phyloP scores from a whole-genome alignment of 2,888 invertebrate genomes.

The Bombyx huttoni region DNA sequence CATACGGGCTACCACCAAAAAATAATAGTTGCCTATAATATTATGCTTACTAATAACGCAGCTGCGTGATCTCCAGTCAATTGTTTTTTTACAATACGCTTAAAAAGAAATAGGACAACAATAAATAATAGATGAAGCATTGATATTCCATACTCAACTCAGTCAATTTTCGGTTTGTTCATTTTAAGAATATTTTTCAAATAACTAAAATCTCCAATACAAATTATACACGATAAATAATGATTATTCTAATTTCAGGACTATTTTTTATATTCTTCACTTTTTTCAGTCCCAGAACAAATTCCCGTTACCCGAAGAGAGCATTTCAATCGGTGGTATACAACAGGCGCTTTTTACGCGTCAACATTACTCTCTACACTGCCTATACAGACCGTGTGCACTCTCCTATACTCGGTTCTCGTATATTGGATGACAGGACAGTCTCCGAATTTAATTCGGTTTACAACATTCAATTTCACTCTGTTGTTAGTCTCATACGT shows the following conservation, averaged over 20 bases:
- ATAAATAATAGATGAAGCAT: too few species aligned
- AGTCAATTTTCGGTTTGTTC: too few species aligned
- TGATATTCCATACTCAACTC: too few species aligned
- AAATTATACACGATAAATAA: too few species aligned
- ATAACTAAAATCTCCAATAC: too few species aligned
- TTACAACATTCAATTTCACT: conserved; percentile 80
- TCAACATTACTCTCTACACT: conserved; percentile 85
- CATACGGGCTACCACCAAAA: too few species aligned
- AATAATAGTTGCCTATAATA: too few species aligned
- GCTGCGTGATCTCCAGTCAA: too few species aligned
- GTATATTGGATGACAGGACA: conserved; percentile 92
- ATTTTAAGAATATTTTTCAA: too few species aligned
- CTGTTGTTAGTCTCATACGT: conserved; percentile 85
- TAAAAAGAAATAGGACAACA: too few species aligned
- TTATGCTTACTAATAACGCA: too few species aligned
- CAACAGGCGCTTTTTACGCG: conserved; percentile 84
- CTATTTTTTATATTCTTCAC: background rate
- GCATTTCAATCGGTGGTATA: conserved; percentile 93
- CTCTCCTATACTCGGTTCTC: conserved; percentile 80
- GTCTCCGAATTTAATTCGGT: conserved; percentile 81
- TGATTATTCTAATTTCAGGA: conserved; percentile 1
- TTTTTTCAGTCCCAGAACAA: conserved; percentile 82
- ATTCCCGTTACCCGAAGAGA: conserved; percentile 85
- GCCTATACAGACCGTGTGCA: conserved; percentile 84
- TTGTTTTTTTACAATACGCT: too few species aligned